Evolutionary conservation across 2,113 vertebrate genomes (phyloP).

Genomic region (Dascyllus trimaculatus): DNA sequence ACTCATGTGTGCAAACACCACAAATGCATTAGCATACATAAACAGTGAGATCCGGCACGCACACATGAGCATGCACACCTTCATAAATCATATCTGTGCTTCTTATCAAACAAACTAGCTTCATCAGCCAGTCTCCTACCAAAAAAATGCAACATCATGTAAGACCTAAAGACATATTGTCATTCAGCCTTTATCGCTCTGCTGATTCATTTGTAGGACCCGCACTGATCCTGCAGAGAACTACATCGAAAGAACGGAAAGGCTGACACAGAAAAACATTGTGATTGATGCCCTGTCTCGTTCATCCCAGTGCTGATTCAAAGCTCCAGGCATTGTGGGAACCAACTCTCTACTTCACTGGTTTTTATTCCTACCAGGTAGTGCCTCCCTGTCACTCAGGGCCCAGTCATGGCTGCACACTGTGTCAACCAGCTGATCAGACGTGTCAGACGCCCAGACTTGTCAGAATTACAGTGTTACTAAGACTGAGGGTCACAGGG

Average conservation of each 20-base stretch:
- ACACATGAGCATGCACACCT: not conserved
- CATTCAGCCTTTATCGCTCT: conserved; percentile 54
- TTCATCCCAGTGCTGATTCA: conserved; percentile 67
- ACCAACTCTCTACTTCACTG: conserved; percentile 50
- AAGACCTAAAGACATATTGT: conserved; percentile 26
- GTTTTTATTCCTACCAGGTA: conserved; percentile 65
- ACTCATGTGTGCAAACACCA: conserved; percentile 17
- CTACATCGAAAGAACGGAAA: conserved; percentile 42
- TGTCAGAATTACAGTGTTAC: conserved; percentile 13
- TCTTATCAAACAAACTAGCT: conserved; percentile 35
- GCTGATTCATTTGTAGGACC: conserved; percentile 61
- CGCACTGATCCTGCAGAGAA: conserved; percentile 54
- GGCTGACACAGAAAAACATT: conserved; percentile 56
- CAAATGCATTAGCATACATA: conserved; percentile 30
- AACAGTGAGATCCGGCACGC: conserved; percentile 20
- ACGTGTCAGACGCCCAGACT: not conserved
- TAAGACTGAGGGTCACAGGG: conserved; percentile 1
- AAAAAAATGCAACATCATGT: conserved; percentile 20
- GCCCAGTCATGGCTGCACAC: conserved; percentile 43
- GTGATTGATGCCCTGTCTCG: conserved; percentile 73
- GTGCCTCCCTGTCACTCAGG: conserved; percentile 55
- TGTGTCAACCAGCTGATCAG: conserved; percentile 44
- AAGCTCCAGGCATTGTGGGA: conserved; percentile 54
- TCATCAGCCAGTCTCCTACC: conserved; percentile 16
- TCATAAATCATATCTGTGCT: conserved; percentile 18